Base-by-base conservation (phyloP, 1,140 invertebrate species). In the Drosophila repleta region DNA sequence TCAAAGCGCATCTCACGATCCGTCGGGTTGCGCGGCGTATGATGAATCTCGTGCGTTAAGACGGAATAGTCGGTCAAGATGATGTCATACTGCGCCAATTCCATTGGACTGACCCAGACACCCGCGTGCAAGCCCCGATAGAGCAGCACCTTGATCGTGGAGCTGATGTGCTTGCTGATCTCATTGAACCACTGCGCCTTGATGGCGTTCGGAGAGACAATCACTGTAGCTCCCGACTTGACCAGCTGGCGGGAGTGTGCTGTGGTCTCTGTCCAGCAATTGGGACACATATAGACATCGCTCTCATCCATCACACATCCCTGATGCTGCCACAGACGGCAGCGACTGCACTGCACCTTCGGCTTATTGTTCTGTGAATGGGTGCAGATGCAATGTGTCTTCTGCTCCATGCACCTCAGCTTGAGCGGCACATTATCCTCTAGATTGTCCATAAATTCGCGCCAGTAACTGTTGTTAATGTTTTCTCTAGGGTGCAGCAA, bases 171-270 rank as follows among this genome's bases (percentile, higher is more conserved):
- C 73, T 94, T 94, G 39, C 92, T 75, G 53, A 96, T 95, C 90
- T 97, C 96, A n/a, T 94, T 93, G 6, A 93, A 92, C 96, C 96
- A 97, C 90, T 97, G 96, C 67, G 93, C 92, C 60, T 93, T 93
- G 20, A 97, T 95, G 35, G 94, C 93, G 8, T 79, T 77, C 18
- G 96, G 96, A 0, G 95, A 93, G n/a, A 97, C 94, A 71, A 97
- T 96, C 29, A 97, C 91, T 3, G 96, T 97, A 4, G 94, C 94
- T 32, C 92, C 92, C 1, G 94, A 94, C 37, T 92, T 84, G 0
- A 96, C 76, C 20, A 91, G 91, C 15, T 39, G 20, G 0, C 6
- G 29, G 1, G 11, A 5, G 17, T 20, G 20, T 11, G 52, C 21
- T 7, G 37, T 29, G 3, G 75, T 6, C 15, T 81, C 63, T 0